phyloP scores from a whole-genome alignment of 2,888 invertebrate genomes.

The Lissocephala sabroskyi region DNA sequence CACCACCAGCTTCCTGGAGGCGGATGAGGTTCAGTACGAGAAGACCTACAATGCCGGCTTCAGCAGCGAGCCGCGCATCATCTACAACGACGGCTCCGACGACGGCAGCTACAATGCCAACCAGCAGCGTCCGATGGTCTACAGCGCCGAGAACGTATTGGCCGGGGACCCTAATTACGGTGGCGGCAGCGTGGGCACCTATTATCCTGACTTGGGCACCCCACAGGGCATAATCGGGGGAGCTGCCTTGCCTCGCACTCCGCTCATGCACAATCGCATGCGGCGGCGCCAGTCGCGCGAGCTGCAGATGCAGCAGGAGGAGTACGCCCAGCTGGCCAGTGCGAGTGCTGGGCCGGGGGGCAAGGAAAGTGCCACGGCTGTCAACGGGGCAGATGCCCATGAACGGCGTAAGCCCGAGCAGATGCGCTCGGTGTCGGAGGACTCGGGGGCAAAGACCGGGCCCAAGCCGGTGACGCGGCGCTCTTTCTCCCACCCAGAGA shows the following conservation, averaged over 20 bases:
- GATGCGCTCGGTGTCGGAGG: conserved; percentile 71
- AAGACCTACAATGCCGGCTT: conserved; percentile 65
- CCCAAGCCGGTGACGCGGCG: conserved; percentile 69
- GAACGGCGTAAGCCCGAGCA: conserved; percentile 69
- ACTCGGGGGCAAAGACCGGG: conserved; percentile 63
- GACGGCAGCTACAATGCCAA: conserved; percentile 42
- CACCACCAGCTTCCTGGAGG: conserved; percentile 62
- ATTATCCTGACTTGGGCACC: conserved; percentile 34
- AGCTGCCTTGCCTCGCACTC: conserved; percentile 61
- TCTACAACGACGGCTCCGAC: conserved; percentile 66
- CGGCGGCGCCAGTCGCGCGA: conserved; percentile 63
- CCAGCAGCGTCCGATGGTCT: conserved; percentile 52
- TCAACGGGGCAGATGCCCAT: neutral
- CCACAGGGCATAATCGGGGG: conserved; percentile 22
- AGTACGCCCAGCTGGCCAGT: conserved; percentile 31
- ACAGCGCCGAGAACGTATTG: conserved; percentile 64
- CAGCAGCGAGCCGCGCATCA: conserved; percentile 69
- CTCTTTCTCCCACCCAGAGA: conserved; percentile 72
- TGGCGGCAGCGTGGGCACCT: conserved; percentile 28
- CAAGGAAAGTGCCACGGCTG: conserved; percentile 1
- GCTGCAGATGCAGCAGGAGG: conserved; percentile 59
- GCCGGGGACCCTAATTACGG: conserved; percentile 34
- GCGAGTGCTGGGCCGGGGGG: conserved; percentile 13
- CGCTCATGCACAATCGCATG: conserved; percentile 64
- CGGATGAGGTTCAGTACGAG: conserved; percentile 69